Conservation (phyloP, 2,888 invertebrate genomes). For the Ceriagrion tenellum region DNA sequence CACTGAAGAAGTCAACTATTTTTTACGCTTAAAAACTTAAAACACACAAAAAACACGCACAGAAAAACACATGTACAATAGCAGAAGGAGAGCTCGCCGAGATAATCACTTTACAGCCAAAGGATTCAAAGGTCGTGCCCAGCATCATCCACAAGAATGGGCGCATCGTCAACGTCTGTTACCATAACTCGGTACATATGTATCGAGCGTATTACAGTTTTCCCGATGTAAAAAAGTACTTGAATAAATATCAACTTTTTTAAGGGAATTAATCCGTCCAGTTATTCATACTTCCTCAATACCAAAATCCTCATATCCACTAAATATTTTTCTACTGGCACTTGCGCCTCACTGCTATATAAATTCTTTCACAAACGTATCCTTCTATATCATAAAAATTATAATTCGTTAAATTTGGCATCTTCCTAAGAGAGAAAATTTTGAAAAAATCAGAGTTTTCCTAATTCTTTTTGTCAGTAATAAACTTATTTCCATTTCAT, state of each 20-base stretch:
- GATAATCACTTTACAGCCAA: not conserved
- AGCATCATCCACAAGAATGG: not conserved
- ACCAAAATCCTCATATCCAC: too few species aligned
- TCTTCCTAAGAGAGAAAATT: too few species aligned
- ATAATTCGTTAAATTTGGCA: too few species aligned
- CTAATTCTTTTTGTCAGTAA: too few species aligned
- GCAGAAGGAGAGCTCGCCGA: not conserved
- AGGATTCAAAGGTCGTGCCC: not conserved
- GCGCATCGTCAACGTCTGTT: not conserved
- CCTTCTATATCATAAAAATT: too few species aligned
- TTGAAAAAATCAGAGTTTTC: too few species aligned
- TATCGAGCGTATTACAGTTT: not conserved
- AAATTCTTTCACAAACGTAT: too few species aligned
- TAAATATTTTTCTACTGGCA: too few species aligned
- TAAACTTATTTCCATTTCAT: too few species aligned
- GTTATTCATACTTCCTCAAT: not conserved
- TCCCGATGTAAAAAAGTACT: not conserved
- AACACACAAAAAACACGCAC: too few species aligned
- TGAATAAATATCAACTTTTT: not conserved
- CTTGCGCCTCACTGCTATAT: too few species aligned
- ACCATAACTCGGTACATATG: not conserved
- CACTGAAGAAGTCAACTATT: not conserved
- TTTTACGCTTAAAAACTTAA: too few species aligned
- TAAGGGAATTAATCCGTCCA: not conserved
- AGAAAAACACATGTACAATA: not conserved